phyloP scores from a whole-genome alignment of 2,888 invertebrate genomes.

The Dermolepida albohirtum region DNA sequence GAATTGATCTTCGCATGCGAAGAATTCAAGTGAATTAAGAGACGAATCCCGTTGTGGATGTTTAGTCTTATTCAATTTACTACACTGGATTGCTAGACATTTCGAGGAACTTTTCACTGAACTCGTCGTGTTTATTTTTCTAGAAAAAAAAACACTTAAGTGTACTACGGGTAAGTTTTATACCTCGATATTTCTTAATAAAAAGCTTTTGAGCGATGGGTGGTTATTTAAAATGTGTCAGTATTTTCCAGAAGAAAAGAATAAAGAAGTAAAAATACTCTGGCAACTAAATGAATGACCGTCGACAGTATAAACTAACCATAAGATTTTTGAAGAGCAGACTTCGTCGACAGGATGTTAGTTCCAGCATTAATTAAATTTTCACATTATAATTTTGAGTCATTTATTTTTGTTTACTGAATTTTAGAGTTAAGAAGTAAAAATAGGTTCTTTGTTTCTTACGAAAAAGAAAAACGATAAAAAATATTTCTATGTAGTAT shows the following conservation, averaged over 20 bases:
- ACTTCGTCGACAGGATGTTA: slow-evolving; percentile 18
- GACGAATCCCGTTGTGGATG: slow-evolving; percentile 24
- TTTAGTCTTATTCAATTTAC: slow-evolving; percentile 31
- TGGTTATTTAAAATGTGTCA: no score
- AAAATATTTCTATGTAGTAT: no score
- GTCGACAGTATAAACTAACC: background rate
- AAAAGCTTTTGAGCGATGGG: no score
- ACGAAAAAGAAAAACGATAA: no score
- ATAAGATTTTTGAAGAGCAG: slow-evolving; percentile 1
- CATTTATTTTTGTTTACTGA: slow-evolving; percentile 20
- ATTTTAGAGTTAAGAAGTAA: no score
- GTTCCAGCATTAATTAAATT: slow-evolving; percentile 20
- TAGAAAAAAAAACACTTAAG: no score
- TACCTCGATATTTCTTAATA: no score
- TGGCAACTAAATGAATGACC: no score
- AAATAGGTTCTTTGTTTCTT: no score
- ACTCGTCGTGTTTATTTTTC: background rate
- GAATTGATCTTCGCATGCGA: background rate
- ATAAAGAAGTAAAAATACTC: no score
- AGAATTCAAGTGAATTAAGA: slow-evolving; percentile 14
- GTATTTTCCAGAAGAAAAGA: no score
- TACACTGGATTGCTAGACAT: slow-evolving; percentile 1
- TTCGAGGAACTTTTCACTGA: slow-evolving; percentile 6
- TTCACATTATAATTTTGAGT: background rate
- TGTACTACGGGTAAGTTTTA: no score